A percentile compares a stretch with the other conserved stretches of the same genome.
phyloP scores from a whole-genome alignment of 2,888 invertebrate species.

The Ceramica pisi region DNA sequence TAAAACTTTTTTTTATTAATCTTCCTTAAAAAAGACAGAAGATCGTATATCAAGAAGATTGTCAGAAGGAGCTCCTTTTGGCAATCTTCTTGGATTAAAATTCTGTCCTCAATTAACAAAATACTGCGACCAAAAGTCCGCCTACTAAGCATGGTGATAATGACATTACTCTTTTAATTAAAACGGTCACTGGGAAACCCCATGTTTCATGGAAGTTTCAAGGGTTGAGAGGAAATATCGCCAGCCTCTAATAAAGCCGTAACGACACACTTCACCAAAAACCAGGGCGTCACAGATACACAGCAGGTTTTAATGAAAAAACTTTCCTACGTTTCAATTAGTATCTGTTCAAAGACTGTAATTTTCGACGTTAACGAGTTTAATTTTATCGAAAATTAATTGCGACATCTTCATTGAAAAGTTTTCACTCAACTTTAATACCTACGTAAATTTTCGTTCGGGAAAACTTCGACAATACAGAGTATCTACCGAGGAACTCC shows the following conservation, averaged over 20 bases:
- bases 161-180: constrained; percentile 9
- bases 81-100: neutral
- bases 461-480: constrained; percentile 83
- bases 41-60: neutral
- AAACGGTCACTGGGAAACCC: neutral
- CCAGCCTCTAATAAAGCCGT: constrained; percentile 28
- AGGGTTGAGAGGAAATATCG: constrained; percentile 3
- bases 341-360: constrained; percentile 84
- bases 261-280: constrained; percentile 46
- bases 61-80: neutral
- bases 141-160: neutral
- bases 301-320: constrained; percentile 84
- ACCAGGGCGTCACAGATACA: constrained; percentile 66
- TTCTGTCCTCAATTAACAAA: neutral
- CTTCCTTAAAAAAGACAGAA: no score
- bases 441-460: constrained; percentile 84
- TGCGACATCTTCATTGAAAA: constrained; percentile 90
- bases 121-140: neutral
- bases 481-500: constrained; percentile 74
- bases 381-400: constrained; percentile 90
- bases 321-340: constrained; percentile 88
- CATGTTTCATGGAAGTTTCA: neutral
- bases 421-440: constrained; percentile 85
- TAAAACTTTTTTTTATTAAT: no score
- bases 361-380: constrained; percentile 89